A percentile compares a stretch with the other conserved stretches of the same genome.
Evolutionary conservation across 2,888 invertebrate genomes (phyloP).

Genomic region (Chymomyza caudatula): DNA sequence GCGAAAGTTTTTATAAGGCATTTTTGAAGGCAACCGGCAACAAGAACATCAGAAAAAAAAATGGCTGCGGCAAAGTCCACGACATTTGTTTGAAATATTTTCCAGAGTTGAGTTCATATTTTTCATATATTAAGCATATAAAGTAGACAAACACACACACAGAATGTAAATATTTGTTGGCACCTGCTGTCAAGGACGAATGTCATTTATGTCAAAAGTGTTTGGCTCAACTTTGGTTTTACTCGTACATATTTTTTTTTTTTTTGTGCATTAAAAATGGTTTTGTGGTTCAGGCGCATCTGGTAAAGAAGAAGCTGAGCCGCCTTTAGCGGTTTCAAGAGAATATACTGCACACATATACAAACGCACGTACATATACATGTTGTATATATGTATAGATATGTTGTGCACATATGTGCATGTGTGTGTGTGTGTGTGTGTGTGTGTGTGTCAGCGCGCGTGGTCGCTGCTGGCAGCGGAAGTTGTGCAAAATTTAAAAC

Average conservation of each 20-base stretch:
- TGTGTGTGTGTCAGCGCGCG: background rate
- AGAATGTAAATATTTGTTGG: conserved; percentile 42
- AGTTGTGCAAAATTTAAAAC: conserved; percentile 67
- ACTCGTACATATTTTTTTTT: background rate
- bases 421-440: background rate
- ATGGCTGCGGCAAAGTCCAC: conserved; percentile 11
- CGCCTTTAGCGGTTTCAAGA: background rate
- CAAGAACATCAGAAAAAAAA: background rate
- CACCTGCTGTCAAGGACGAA: conserved; percentile 62
- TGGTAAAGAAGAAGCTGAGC: background rate
- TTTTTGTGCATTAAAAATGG: conserved; percentile 14
- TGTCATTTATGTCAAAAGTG: conserved; percentile 2
- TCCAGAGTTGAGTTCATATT: background rate
- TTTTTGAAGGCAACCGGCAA: background rate
- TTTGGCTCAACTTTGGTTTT: conserved; percentile 5
- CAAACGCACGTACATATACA: too few relatives aligned
- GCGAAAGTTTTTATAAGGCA: background rate
- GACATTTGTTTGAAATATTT: background rate
- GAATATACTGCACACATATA: too few relatives aligned
- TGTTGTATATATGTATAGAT: background rate
- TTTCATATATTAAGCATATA: background rate
- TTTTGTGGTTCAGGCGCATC: conserved; percentile 2
- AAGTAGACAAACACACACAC: background rate
- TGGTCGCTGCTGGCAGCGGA: conserved; percentile 35
- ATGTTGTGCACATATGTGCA: background rate